Conservation (phyloP, 2,797 vertebrate genomes). For the Enteromius argenteus region DNA sequence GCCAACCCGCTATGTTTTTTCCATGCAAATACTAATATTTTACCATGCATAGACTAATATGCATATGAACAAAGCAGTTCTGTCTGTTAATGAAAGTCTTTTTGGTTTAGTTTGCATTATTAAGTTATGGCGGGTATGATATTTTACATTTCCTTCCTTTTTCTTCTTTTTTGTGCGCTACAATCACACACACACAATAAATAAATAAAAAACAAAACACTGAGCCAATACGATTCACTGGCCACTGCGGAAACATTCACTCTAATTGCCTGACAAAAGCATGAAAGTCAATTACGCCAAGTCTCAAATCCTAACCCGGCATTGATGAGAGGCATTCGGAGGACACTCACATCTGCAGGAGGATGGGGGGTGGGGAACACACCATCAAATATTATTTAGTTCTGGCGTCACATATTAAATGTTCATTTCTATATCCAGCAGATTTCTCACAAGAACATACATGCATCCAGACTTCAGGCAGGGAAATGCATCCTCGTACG, state of each 20-base stretch:
- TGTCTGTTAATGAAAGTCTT: background rate
- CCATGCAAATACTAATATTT: background rate
- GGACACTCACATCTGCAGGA: constrained; percentile 1
- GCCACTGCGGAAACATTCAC: constrained; percentile 39
- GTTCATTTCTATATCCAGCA: background rate
- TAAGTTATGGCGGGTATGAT: background rate
- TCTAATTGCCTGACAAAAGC: constrained; percentile 32
- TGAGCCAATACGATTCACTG: constrained; percentile 3
- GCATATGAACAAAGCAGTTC: background rate
- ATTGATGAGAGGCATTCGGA: constrained; percentile 14
- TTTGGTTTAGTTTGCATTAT: background rate
- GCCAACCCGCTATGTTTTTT: background rate
- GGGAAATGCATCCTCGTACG: background rate
- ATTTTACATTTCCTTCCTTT: constrained; percentile 10
- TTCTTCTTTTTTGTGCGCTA: background rate
- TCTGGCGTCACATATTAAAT: background rate
- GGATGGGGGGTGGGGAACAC: constrained; percentile 1
- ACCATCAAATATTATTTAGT: constrained; percentile 19
- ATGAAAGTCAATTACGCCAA: constrained; percentile 40
- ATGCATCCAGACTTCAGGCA: background rate
- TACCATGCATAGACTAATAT: background rate
- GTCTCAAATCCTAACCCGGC: constrained; percentile 16
- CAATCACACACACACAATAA: background rate
- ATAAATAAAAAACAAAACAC: background rate
- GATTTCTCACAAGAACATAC: background rate